These are phyloP conservation scores for Bombus difficillimus DNA, from an alignment of 1,140 invertebrate genomes.

Conservation along the genomic window DNA sequence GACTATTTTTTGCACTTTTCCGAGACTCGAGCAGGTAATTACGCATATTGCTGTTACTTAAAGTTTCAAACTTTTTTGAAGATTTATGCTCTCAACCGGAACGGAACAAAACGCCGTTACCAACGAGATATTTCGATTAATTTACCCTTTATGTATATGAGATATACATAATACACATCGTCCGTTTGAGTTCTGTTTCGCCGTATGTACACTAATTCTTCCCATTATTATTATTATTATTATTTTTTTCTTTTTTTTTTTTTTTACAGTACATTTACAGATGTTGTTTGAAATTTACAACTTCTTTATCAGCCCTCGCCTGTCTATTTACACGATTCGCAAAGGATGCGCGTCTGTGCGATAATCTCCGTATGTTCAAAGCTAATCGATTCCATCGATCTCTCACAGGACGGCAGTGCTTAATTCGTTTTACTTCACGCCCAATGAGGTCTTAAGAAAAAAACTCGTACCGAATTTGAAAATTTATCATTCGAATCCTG, in stretches of 20 bases:
- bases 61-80: conserved; percentile 5
- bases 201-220: conserved; percentile 40
- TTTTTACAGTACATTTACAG: conserved; percentile 36
- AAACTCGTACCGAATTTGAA: not conserved
- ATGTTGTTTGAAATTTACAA: conserved; percentile 19
- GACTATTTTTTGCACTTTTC: conserved; percentile 39
- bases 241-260: not conserved
- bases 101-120: conserved; percentile 46
- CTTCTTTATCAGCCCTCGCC: not conserved
- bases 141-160: not conserved
- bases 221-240: too few species aligned
- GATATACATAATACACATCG: conserved; percentile 42
- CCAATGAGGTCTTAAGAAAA: not conserved
- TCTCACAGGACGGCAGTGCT: conserved; percentile 62
- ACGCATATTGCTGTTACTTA: conserved; percentile 29
- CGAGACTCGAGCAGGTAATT: conserved; percentile 34
- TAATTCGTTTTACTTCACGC: conserved; percentile 53
- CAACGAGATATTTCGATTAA: conserved; percentile 14
- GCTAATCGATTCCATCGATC: conserved; percentile 6
- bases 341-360: conserved; percentile 10
- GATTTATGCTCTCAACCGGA: conserved; percentile 36
- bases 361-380: not conserved
- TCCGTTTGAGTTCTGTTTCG: not conserved
- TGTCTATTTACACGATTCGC: conserved; percentile 13
- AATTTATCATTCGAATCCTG: not conserved